Percentiles rank a stretch among this genome's conserved stretches.
Conservation (phyloP, 2,888 invertebrate genomes). For the Meghimatium bilineatum region DNA sequence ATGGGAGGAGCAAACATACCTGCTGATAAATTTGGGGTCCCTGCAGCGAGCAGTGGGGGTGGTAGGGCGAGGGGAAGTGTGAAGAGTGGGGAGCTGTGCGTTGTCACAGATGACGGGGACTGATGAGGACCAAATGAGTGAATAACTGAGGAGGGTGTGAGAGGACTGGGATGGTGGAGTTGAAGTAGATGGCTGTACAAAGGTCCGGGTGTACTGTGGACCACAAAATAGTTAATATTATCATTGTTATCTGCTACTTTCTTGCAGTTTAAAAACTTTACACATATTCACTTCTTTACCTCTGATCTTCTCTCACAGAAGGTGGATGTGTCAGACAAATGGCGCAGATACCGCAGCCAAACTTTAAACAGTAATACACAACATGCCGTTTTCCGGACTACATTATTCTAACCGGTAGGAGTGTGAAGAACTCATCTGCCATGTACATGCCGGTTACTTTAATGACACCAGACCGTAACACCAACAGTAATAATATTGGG, state of each 20-base stretch:
- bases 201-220: slow-evolving; percentile 27
- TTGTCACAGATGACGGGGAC: slow-evolving; percentile 50
- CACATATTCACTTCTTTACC: too few species aligned
- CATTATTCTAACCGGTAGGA: too few species aligned
- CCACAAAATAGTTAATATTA: background rate
- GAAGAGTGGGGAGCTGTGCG: slow-evolving; percentile 52
- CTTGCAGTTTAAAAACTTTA: too few species aligned
- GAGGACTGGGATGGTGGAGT: slow-evolving; percentile 44
- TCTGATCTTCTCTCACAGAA: too few species aligned
- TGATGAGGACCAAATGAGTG: slow-evolving; percentile 41
- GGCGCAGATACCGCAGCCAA: too few species aligned
- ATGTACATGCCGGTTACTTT: too few species aligned
- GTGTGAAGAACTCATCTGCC: too few species aligned
- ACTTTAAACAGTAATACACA: too few species aligned
- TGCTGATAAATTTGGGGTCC: slow-evolving; percentile 50
- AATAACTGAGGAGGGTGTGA: slow-evolving; percentile 43
- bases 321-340: too few species aligned
- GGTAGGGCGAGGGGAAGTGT: slow-evolving; percentile 52
- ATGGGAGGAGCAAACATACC: slow-evolving; percentile 69
- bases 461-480: too few species aligned
- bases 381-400: too few species aligned
- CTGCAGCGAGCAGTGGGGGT: slow-evolving; percentile 51
- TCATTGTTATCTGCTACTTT: background rate
- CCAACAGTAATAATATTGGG: too few species aligned
- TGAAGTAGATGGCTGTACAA: slow-evolving; percentile 31